Percentiles rank a stretch among this genome's conserved stretches.
Conservation (phyloP, 2,888 invertebrate species). For the Perizoma affinitatum region DNA sequence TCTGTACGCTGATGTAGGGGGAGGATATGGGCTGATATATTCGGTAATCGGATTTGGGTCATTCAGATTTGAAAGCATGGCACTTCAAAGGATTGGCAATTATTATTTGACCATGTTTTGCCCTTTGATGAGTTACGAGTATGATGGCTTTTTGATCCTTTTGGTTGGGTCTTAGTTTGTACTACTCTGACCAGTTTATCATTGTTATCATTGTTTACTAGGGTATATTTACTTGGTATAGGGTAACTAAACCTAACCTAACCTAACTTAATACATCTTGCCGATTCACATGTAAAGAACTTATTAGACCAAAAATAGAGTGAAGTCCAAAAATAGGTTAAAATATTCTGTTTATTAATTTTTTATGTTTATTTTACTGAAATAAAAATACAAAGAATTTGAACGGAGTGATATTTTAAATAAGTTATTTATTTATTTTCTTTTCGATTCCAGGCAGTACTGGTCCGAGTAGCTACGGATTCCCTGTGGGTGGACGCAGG, state of each 20-base stretch:
- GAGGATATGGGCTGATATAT: constrained; percentile 22
- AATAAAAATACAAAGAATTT: too few species aligned
- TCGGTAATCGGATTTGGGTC: constrained; percentile 28
- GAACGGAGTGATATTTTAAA: too few species aligned
- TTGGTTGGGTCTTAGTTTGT: constrained; percentile 3
- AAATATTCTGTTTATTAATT: too few species aligned
- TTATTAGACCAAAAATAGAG: too few species aligned
- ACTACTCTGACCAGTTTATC: neutral
- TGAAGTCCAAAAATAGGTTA: too few species aligned
- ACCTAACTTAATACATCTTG: too few species aligned
- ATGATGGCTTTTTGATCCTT: constrained; percentile 8
- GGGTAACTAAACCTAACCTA: too few species aligned
- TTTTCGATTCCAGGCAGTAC: constrained; percentile 68
- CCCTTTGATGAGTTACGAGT: constrained; percentile 9
- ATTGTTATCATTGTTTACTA: too few species aligned
- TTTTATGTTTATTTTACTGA: too few species aligned
- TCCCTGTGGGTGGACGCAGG: constrained; percentile 67
- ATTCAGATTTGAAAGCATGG: constrained; percentile 26
- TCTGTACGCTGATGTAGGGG: constrained; percentile 7
- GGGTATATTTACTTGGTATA: too few species aligned
- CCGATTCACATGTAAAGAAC: too few species aligned
- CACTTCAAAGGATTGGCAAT: constrained; percentile 24
- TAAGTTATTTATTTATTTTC: neutral
- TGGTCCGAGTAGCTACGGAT: constrained; percentile 74
- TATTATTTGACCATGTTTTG: constrained; percentile 19